phyloP scores from a whole-genome alignment of 2,797 vertebrate species.

The Melanotaenia boesemani region DNA sequence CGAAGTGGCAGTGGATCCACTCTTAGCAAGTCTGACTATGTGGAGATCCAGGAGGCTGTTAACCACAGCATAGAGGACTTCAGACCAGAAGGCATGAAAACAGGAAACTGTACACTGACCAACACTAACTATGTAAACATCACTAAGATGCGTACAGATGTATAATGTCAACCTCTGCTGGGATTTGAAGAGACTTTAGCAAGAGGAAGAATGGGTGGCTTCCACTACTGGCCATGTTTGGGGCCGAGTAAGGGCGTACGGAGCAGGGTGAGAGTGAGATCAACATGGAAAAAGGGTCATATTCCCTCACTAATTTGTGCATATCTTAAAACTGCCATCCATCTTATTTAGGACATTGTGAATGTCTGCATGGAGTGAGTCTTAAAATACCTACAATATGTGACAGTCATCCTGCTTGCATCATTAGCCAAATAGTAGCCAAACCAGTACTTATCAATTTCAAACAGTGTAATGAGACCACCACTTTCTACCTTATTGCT shows the following conservation, averaged over 20 bases:
- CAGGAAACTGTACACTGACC: constrained; percentile 95
- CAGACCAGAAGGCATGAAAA: constrained; percentile 94
- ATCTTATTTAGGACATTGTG: constrained; percentile 62
- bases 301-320: constrained; percentile 31
- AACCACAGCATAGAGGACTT: constrained; percentile 97
- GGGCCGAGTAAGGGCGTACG: constrained; percentile 15
- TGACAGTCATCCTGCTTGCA: constrained; percentile 79
- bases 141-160: constrained; percentile 98
- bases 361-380: constrained; percentile 84
- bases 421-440: constrained; percentile 84
- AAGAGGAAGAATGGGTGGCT: constrained; percentile 15
- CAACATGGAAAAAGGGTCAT: constrained; percentile 27
- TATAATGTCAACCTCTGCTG: constrained; percentile 76
- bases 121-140: constrained; percentile 99
- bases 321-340: constrained; percentile 57
- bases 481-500: constrained; percentile 56
- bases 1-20: constrained; percentile 94
- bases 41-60: constrained; percentile 96
- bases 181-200: constrained; percentile 30
- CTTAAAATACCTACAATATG: constrained; percentile 57
- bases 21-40: constrained; percentile 96
- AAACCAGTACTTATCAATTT: constrained; percentile 74
- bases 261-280: constrained; percentile 36
- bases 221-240: constrained; percentile 19
- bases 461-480: constrained; percentile 76